A percentile compares a stretch with the other conserved stretches of the same genome.
Conservation (phyloP, 92 coral and sea anemone species). For the Desmophyllum pertusum region DNA sequence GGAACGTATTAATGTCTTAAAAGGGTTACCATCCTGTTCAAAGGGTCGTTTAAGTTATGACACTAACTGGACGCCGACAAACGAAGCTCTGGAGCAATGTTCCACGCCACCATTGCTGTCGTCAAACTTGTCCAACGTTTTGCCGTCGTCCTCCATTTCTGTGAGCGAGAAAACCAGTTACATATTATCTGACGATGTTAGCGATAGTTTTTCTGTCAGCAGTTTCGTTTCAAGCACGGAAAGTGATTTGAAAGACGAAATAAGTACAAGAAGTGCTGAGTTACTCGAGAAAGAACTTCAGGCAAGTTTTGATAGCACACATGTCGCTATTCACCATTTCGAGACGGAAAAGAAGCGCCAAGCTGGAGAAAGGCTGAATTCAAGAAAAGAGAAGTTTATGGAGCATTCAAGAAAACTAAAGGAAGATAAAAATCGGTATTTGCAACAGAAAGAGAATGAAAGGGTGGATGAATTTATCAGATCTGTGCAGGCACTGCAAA, state of each 20-base stretch:
- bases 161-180: not conserved
- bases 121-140: not conserved
- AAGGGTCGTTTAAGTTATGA: constrained; percentile 81
- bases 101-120: constrained; percentile 37
- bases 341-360: constrained; percentile 53
- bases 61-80: constrained; percentile 65
- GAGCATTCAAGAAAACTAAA: constrained; percentile 50
- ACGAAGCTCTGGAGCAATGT: constrained; percentile 54
- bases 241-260: not conserved
- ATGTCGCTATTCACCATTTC: constrained; percentile 49
- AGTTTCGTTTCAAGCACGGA: not conserved
- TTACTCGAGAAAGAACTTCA: constrained; percentile 26
- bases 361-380: constrained; percentile 40
- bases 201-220: not conserved
- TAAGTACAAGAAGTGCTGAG: not conserved
- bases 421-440: constrained; percentile 45
- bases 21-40: constrained; percentile 62
- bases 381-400: constrained; percentile 44
- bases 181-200: not conserved
- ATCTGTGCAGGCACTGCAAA: constrained; percentile 62
- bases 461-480: constrained; percentile 55
- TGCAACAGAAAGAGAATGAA: constrained; percentile 57
- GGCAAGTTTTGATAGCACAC: constrained; percentile 38
- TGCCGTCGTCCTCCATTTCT: not conserved
- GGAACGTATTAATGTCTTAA: constrained; percentile 37